These are phyloP conservation scores for Aphidius ervi DNA, from an alignment of 1,140 invertebrate genomes.

Conservation along the genomic window DNA sequence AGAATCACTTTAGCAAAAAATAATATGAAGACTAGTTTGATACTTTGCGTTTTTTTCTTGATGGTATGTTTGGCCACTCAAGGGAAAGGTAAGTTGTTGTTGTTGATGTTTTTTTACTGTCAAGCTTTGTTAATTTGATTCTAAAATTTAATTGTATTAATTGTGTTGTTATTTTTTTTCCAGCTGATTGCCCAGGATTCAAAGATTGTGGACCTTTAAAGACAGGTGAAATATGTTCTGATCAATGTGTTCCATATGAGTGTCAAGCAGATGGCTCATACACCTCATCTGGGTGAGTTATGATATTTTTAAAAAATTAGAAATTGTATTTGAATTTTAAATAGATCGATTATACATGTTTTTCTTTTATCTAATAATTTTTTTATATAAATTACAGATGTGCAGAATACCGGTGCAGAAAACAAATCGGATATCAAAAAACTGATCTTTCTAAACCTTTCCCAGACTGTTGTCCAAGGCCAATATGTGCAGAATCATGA, in stretches of 20 bases:
- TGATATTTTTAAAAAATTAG: not conserved
- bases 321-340: no score
- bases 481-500: not conserved
- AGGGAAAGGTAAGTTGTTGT: no score
- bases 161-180: not conserved
- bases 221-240: not conserved
- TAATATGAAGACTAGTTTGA: no score
- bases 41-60: no score
- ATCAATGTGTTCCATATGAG: not conserved
- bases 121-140: no score
- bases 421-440: not conserved
- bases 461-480: conserved; percentile 7
- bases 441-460: not conserved
- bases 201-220: not conserved
- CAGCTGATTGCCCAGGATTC: not conserved
- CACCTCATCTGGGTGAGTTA: not conserved
- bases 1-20: no score
- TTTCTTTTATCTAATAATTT: no score
- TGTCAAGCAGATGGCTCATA: not conserved
- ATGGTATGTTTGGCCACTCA: no score
- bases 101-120: no score
- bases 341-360: not conserved
- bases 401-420: not conserved
- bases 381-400: not conserved
- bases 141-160: no score